Percentiles rank a stretch among this genome's conserved stretches.
Conservation (phyloP, 2,888 invertebrate genomes). For the Phorcus lineatus region DNA sequence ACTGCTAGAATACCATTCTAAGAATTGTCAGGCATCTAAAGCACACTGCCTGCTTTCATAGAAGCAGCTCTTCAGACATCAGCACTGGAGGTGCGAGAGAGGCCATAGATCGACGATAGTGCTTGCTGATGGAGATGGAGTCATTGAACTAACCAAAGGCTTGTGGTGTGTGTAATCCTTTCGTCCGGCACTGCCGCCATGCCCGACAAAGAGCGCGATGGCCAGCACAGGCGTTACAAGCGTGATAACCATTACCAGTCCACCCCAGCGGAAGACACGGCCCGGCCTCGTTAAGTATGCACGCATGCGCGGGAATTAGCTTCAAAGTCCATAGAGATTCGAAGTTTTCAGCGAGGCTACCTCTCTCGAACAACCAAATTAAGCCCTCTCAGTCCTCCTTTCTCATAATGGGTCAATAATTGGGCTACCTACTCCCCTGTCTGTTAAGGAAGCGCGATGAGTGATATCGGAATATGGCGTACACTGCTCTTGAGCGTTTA, state of each 20-base stretch:
- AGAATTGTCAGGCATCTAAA: constrained; percentile 11
- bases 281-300: constrained; percentile 13
- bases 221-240: background rate
- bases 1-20: background rate
- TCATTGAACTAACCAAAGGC: background rate
- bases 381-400: background rate
- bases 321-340: constrained; percentile 21
- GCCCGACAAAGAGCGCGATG: background rate
- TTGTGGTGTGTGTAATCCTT: background rate
- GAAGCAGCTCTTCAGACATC: background rate
- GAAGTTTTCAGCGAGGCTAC: background rate
- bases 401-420: constrained; percentile 7
- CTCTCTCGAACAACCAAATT: constrained; percentile 6
- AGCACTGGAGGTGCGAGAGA: background rate
- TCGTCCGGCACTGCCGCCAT: background rate
- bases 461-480: background rate
- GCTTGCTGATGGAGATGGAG: background rate
- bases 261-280: constrained; percentile 14
- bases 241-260: constrained; percentile 19
- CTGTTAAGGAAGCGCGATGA: background rate
- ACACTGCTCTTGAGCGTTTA: background rate
- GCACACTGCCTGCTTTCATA: background rate
- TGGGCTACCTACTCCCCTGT: background rate
- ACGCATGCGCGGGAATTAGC: constrained; percentile 23
- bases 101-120: background rate